Conservation (phyloP, 2,113 vertebrate genomes). For the Cygnus buccinator region DNA sequence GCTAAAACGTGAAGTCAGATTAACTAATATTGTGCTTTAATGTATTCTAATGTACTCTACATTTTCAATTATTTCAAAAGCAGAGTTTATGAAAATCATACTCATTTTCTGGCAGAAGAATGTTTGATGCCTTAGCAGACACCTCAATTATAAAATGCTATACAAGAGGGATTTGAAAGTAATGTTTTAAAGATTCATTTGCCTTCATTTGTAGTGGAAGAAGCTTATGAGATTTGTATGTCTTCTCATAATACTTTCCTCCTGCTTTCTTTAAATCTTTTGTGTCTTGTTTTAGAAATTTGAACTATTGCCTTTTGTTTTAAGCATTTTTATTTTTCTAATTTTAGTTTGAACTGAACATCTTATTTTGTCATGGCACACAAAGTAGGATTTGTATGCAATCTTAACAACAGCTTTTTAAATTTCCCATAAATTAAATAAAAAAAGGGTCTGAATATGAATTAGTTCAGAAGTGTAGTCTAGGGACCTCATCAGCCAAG, state of each 20-base stretch:
- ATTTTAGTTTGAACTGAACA: background rate
- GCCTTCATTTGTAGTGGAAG: slow-evolving; percentile 12
- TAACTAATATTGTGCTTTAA: background rate
- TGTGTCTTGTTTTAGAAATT: background rate
- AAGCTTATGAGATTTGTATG: slow-evolving; percentile 30
- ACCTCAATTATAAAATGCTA: background rate
- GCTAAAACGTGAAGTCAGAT: background rate
- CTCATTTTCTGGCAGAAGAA: background rate
- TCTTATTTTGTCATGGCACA: background rate
- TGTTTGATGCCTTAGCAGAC: background rate
- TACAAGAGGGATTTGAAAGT: slow-evolving; percentile 2
- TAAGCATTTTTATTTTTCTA: background rate
- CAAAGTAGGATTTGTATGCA: background rate
- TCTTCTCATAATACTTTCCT: slow-evolving; percentile 11
- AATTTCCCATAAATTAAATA: background rate
- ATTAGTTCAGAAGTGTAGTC: background rate
- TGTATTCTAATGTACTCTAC: background rate
- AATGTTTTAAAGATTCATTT: background rate
- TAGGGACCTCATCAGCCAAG: background rate
- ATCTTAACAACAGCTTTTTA: background rate
- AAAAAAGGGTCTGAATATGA: background rate
- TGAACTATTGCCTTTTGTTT: background rate
- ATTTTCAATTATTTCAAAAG: slow-evolving; percentile 16
- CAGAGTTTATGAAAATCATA: background rate
- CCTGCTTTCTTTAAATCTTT: background rate